These are phyloP conservation scores for Rostratula benghalensis DNA, from an alignment of 2,113 vertebrate species.

Conservation along the genomic window DNA sequence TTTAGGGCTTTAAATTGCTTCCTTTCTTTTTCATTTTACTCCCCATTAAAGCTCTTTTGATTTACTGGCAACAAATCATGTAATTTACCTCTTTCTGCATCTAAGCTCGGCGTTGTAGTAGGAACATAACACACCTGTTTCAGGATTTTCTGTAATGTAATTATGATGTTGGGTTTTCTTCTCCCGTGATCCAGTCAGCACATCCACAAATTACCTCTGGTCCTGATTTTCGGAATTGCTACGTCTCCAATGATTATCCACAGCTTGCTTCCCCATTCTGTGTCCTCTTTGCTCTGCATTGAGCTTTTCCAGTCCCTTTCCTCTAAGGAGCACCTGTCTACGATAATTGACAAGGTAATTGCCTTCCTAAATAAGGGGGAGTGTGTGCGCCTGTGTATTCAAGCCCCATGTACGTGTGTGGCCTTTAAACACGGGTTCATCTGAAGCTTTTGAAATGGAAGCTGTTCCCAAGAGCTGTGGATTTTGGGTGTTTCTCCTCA, in stretches of 20 bases:
- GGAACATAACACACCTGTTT: not conserved
- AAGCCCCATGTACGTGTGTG: not conserved
- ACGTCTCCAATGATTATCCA: constrained; percentile 94
- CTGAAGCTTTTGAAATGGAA: not conserved
- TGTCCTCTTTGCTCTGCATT: constrained; percentile 92
- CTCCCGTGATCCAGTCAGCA: constrained; percentile 79
- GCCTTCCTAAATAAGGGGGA: not conserved
- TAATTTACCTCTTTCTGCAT: not conserved
- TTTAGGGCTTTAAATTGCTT: not conserved
- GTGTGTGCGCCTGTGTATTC: not conserved
- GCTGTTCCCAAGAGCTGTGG: not conserved
- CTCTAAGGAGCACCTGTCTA: constrained; percentile 90
- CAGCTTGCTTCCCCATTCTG: constrained; percentile 89
- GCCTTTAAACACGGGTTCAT: not conserved
- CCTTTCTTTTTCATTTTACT: not conserved
- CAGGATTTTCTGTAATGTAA: not conserved
- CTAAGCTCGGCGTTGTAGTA: not conserved
- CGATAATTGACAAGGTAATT: constrained; percentile 91
- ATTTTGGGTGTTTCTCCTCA: not conserved
- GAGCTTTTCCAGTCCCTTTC: constrained; percentile 95
- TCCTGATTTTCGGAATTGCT: constrained; percentile 93
- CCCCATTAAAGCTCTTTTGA: not conserved
- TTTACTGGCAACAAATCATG: not conserved
- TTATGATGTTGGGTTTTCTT: not conserved
- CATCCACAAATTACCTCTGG: constrained; percentile 85